Conservation (phyloP, 1,140 invertebrate species). For the Phortica variegata region DNA sequence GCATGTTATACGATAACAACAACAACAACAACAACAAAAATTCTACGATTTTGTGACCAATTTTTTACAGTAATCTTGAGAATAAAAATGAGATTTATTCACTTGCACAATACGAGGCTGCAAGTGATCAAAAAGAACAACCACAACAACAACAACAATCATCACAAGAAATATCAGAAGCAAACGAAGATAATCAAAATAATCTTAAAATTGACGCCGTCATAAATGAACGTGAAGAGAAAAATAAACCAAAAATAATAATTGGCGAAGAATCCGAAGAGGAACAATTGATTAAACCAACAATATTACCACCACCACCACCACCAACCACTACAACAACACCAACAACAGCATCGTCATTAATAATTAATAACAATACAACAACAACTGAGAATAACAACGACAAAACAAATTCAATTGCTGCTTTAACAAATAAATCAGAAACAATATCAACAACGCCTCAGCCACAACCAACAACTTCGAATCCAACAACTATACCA, state of each 20-base stretch:
- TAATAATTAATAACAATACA: too few relatives aligned
- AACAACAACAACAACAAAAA: too few relatives aligned
- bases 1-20: too few relatives aligned
- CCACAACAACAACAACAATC: slow-evolving; percentile 13
- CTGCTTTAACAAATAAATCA: slow-evolving; percentile 20
- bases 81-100: slow-evolving; percentile 83
- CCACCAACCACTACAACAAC: slow-evolving; percentile 1
- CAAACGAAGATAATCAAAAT: slow-evolving; percentile 15
- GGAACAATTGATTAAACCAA: slow-evolving; percentile 2
- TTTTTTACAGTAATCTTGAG: slow-evolving; percentile 80
- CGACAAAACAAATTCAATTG: slow-evolving; percentile 21
- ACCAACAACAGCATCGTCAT: slow-evolving; percentile 14
- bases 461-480: slow-evolving; percentile 6
- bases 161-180: slow-evolving; percentile 18
- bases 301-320: slow-evolving; percentile 4
- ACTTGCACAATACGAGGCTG: slow-evolving; percentile 64
- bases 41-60: slow-evolving; percentile 38
- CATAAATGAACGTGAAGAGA: slow-evolving; percentile 23
- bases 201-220: too few relatives aligned
- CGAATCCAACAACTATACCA: slow-evolving; percentile 5
- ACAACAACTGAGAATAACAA: slow-evolving; percentile 19
- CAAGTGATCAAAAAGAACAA: slow-evolving; percentile 45
- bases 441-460: slow-evolving; percentile 11
- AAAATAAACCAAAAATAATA: slow-evolving; percentile 14
- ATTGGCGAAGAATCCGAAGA: too few relatives aligned